A percentile compares a stretch with the other conserved stretches of the same genome.
Evolutionary conservation across 2,797 vertebrate genomes (phyloP).

Genomic region (Ciconia nigra): DNA sequence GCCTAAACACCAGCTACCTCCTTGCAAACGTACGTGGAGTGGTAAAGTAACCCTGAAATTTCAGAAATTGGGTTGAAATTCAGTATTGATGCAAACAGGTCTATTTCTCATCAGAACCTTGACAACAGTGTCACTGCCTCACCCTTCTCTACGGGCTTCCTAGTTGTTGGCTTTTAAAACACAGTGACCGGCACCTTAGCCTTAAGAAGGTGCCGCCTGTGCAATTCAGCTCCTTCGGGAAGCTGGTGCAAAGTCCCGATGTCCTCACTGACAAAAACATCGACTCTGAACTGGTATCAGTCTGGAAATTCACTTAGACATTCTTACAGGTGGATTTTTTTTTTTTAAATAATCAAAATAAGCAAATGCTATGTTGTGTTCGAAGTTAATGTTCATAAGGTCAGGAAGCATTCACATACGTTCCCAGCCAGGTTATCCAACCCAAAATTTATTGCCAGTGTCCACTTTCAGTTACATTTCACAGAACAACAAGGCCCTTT

Average conservation of each 20-base stretch:
- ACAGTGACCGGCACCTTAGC: rapidly evolving
- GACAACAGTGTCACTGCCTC: neutral
- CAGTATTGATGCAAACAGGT: neutral
- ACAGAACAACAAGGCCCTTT: neutral
- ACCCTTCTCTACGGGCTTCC: neutral
- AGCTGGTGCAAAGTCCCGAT: rapidly evolving
- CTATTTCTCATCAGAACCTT: neutral
- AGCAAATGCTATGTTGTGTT: neutral
- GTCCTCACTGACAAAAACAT: neutral
- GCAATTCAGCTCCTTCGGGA: rapidly evolving
- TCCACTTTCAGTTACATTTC: neutral
- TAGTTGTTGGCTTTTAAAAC: neutral
- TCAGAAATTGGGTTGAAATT: neutral
- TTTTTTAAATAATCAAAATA: too few species aligned
- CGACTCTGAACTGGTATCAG: neutral
- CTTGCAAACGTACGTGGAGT: neutral
- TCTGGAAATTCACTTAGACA: neutral
- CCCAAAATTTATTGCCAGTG: neutral
- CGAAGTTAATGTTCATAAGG: neutral
- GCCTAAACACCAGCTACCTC: neutral
- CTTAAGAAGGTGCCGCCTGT: neutral
- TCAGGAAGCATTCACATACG: neutral
- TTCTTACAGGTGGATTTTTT: neutral
- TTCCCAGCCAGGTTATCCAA: neutral
- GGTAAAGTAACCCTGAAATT: neutral